Evolutionary conservation across 2,797 vertebrate genomes (phyloP).

Genomic region (Argentina silus): DNA sequence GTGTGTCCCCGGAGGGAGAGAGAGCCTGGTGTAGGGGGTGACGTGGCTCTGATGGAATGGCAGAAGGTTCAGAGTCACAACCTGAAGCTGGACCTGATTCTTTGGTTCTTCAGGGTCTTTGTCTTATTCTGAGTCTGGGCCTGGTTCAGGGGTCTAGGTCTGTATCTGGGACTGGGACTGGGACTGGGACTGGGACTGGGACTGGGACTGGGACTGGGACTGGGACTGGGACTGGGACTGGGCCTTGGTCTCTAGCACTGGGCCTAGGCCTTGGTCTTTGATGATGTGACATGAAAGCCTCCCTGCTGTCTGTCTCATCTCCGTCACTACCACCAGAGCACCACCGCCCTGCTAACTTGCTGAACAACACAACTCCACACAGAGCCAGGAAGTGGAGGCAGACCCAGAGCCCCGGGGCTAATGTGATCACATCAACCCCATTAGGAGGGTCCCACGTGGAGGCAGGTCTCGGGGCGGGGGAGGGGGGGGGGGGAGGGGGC

Average conservation of each 20-base stretch:
- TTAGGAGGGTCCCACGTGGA: slow-evolving; percentile 43
- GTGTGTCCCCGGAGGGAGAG: slow-evolving; percentile 23
- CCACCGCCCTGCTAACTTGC: slow-evolving; percentile 36
- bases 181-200: too few species aligned
- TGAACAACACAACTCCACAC: slow-evolving; percentile 20
- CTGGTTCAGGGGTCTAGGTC: too few species aligned
- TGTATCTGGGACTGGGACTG: too few species aligned
- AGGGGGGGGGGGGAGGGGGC: not conserved
- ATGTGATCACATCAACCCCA: slow-evolving; percentile 55
- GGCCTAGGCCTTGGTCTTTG: slow-evolving; percentile 15
- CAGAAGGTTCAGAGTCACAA: not conserved
- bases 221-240: too few species aligned
- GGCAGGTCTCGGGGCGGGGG: not conserved
- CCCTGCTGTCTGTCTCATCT: not conserved
- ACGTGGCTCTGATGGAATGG: not conserved
- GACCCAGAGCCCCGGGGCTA: slow-evolving; percentile 31
- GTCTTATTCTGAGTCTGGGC: too few species aligned
- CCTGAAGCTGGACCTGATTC: slow-evolving; percentile 7
- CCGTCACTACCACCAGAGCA: slow-evolving; percentile 30
- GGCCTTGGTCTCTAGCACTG: too few species aligned
- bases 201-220: too few species aligned
- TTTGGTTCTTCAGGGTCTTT: too few species aligned
- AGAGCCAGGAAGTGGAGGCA: slow-evolving; percentile 35
- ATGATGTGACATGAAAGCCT: slow-evolving; percentile 36
- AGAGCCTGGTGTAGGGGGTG: slow-evolving; percentile 3